Evolutionary conservation across 2,797 vertebrate species (phyloP).

Genomic region (Oreochromis grahami): DNA sequence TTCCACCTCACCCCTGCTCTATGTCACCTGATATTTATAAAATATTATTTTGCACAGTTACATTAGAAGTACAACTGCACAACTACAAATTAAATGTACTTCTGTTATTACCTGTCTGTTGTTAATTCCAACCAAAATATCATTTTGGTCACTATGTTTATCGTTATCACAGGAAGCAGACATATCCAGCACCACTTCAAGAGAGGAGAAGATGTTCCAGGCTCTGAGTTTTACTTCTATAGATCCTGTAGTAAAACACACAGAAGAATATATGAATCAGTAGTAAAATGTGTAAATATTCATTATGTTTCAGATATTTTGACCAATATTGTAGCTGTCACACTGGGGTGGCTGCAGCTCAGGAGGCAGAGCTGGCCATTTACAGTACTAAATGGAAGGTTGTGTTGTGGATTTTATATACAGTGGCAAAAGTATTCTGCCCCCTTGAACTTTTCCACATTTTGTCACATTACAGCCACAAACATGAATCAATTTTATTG

Average conservation of each 20-base stretch:
- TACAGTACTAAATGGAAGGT: not conserved
- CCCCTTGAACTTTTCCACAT: no score
- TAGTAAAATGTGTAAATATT: not conserved
- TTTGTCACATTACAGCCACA: no score
- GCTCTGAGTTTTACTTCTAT: conserved; percentile 75
- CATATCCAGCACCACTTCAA: conserved; percentile 60
- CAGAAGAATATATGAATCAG: not conserved
- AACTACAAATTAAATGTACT: not conserved
- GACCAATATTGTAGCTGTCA: not conserved
- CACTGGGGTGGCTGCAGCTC: not conserved
- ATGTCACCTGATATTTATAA: no score
- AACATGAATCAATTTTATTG: no score
- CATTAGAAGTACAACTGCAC: not conserved
- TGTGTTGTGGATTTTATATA: no score
- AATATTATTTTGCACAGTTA: not conserved
- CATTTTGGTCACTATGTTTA: not conserved
- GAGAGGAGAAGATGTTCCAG: conserved; percentile 78
- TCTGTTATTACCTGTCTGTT: not conserved
- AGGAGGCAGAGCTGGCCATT: not conserved
- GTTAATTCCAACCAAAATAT: not conserved
- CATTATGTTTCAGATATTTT: not conserved
- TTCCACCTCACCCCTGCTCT: no score
- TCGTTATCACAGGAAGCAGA: conserved; percentile 62
- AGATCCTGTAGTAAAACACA: conserved; percentile 64
- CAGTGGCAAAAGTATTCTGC: no score